Percentiles rank a stretch among this genome's conserved stretches.
Evolutionary conservation across 2,113 vertebrate genomes (phyloP).

Genomic region (Oceanodroma tethys): DNA sequence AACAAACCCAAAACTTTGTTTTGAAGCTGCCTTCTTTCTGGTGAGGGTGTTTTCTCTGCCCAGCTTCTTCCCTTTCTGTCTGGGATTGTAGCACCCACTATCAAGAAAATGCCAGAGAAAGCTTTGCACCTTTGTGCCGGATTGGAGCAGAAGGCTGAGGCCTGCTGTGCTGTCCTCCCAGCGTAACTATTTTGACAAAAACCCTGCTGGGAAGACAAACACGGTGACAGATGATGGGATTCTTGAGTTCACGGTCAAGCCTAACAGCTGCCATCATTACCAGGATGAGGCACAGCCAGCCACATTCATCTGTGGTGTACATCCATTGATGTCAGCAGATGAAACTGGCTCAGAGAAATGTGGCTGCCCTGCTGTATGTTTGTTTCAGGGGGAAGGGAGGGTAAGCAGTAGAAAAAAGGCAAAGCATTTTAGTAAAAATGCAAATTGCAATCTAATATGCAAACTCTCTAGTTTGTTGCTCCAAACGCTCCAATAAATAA

Average conservation of each 20-base stretch:
- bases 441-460: slow-evolving; percentile 43
- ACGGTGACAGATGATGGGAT: background rate
- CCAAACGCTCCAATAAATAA: slow-evolving; percentile 51
- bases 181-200: background rate
- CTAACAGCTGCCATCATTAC: slow-evolving; percentile 12
- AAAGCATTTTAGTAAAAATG: slow-evolving; percentile 21
- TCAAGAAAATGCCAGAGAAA: background rate
- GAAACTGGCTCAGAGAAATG: slow-evolving; percentile 1
- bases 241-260: background rate
- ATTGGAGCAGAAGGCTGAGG: background rate
- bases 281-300: background rate
- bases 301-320: slow-evolving; percentile 11
- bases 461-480: slow-evolving; percentile 10
- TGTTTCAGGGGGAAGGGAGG: background rate
- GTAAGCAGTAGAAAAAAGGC: background rate
- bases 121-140: background rate
- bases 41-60: background rate
- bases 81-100: background rate
- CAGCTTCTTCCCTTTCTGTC: background rate
- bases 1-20: background rate
- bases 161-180: background rate
- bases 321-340: background rate
- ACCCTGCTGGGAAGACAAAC: background rate
- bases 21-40: background rate
- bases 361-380: background rate